Evolutionary conservation across 1,140 invertebrate genomes (phyloP).

Genomic region (Platyscapa corneri): DNA sequence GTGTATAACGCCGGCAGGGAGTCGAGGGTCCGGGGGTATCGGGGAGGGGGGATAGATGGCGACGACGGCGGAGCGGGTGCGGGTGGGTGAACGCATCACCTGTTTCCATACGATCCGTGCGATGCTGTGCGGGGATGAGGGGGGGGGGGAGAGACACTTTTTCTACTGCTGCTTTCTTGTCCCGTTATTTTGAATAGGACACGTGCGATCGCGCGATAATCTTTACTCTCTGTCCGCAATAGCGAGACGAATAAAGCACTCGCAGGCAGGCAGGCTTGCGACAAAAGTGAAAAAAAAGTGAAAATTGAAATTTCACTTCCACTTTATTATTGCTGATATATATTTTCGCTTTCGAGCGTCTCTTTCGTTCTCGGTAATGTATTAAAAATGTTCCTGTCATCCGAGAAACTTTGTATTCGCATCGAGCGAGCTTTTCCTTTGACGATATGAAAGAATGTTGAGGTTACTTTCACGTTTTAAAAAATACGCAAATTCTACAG

Average conservation of each 20-base stretch:
- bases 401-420: neutral
- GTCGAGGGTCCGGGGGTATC: neutral
- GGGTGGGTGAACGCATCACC: slow-evolving; percentile 1
- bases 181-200: slow-evolving; percentile 1
- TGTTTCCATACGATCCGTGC: slow-evolving; percentile 31
- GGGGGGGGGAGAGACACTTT: neutral
- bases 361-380: neutral
- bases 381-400: slow-evolving; percentile 3
- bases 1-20: neutral
- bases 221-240: neutral
- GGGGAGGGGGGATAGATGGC: neutral
- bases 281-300: neutral
- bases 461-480: neutral
- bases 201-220: slow-evolving; percentile 17
- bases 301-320: too few relatives aligned
- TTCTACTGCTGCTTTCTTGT: neutral
- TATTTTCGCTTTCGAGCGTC: neutral
- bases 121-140: neutral
- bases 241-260: neutral
- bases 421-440: neutral
- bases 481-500: neutral
- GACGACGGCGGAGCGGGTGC: neutral
- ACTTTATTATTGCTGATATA: neutral
- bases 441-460: neutral
- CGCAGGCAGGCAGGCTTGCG: neutral